Base-by-base conservation (phyloP, 1,140 invertebrate species). In the Cotesia glomerata region DNA sequence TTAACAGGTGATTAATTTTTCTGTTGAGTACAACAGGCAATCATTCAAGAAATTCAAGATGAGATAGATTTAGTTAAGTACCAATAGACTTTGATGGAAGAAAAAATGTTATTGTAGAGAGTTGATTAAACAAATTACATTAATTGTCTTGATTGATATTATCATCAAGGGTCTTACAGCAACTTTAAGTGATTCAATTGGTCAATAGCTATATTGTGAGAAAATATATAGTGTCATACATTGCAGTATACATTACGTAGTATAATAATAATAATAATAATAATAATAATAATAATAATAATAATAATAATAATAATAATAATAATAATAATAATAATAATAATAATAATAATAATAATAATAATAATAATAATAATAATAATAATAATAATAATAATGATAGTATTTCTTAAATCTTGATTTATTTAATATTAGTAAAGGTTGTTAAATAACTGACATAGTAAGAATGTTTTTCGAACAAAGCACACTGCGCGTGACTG, bases 401-500 rank as follows among this genome's bases (percentile, higher is more conserved):
- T 45, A 45, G 8, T 45, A 45, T 45, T 45, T 45, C 39, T 45
- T 45, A 9, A 9, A 11, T 11, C 39, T 7, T 45, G 39, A 45
- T 45, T 45, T 45, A 7, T 45, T 9, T 45, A 45, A 45, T 45
- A 45, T 9, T 45, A 11, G 1, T 7, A 45, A 7, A 45, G 26
- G 26, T 26, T 45, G 5, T 9, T 9, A 18, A 58, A 58, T 58
- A 18, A 58, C 56, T 58, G 56, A 62, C 35, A 62, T 36, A 62
- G 32, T 36, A 34, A 35, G 32, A 62, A 35, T 62, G 59, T 39
- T 62, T 61, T 61, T 35, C 9, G 56, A 18, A 58, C 1, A 18
- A 58, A 18, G 56, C 18, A 54, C 62, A 65, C 32, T 65, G 63
- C 63, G 63, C 63, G 63, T 65, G 63, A 65, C 63, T 16, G 39